Percentiles rank a stretch among this genome's conserved stretches.
Evolutionary conservation across 2,113 vertebrate genomes (phyloP).

Genomic region (Pungitius pungitius): DNA sequence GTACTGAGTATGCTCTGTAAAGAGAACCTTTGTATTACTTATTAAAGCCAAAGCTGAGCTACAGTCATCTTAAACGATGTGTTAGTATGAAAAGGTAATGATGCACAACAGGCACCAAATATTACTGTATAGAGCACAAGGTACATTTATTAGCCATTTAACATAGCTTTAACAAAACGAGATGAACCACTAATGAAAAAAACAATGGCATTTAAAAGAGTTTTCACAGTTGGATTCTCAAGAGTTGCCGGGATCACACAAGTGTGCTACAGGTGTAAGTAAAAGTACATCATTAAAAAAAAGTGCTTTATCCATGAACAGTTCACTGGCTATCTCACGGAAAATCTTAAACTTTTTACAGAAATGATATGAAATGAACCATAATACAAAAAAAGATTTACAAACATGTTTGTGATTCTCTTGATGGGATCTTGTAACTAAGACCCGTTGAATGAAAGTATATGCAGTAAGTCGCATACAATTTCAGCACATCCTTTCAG

Average conservation of each 20-base stretch:
- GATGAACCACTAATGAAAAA: background rate
- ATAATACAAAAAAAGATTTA: conserved; percentile 61
- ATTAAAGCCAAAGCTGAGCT: conserved; percentile 5
- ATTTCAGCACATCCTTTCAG: conserved; percentile 37
- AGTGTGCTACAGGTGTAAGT: conserved; percentile 61
- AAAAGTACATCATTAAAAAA: conserved; percentile 64
- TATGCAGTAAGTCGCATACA: conserved; percentile 22
- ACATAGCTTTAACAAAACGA: conserved; percentile 23
- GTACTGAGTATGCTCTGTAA: background rate
- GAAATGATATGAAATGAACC: conserved; percentile 64
- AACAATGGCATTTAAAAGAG: conserved; percentile 23
- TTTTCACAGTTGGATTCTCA: conserved; percentile 66
- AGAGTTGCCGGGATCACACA: conserved; percentile 42
- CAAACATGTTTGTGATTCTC: conserved; percentile 56
- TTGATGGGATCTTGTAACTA: conserved; percentile 51
- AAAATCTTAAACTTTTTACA: conserved; percentile 61
- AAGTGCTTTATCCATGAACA: conserved; percentile 68
- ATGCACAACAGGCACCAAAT: conserved; percentile 18
- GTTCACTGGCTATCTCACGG: conserved; percentile 61
- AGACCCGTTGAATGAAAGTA: conserved; percentile 47
- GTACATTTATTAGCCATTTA: background rate
- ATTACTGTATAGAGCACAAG: conserved; percentile 12
- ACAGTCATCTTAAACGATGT: background rate
- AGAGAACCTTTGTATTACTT: conserved; percentile 2
- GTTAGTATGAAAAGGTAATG: conserved; percentile 27